A percentile compares a stretch with the other conserved stretches of the same genome.
Conservation (phyloP, 2,797 vertebrate species). For the Falco concolor region DNA sequence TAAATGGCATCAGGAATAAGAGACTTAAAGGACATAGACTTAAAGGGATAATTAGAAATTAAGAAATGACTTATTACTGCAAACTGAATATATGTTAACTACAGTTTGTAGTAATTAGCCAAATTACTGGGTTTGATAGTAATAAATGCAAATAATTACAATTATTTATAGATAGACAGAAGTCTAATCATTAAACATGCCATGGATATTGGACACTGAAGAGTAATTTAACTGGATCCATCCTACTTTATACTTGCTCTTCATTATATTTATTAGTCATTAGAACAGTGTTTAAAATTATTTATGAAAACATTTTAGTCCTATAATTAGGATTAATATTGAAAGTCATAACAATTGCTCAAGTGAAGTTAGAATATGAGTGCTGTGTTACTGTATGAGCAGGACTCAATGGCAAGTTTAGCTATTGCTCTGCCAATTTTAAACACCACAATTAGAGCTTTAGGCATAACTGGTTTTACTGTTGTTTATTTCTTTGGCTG, state of each 20-base stretch:
- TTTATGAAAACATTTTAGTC: conserved; percentile 37
- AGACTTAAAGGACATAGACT: not conserved
- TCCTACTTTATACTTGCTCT: not conserved
- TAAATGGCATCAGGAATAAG: not conserved
- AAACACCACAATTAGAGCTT: not conserved
- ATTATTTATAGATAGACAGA: conserved; percentile 63
- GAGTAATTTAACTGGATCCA: conserved; percentile 1
- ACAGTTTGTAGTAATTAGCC: conserved; percentile 48
- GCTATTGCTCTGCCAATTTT: not conserved
- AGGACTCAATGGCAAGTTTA: not conserved
- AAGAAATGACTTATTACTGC: conserved; percentile 11
- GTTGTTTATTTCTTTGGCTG: not conserved
- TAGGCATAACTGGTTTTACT: not conserved
- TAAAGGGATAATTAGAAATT: conserved; percentile 5
- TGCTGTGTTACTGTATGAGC: not conserved
- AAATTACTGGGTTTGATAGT: conserved; percentile 47
- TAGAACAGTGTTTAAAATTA: not conserved
- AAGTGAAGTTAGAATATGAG: not conserved
- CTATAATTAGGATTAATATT: conserved; percentile 24
- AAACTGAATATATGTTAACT: conserved; percentile 46
- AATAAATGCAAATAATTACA: conserved; percentile 66
- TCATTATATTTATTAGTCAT: conserved; percentile 11
- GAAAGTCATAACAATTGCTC: not conserved
- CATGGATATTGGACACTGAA: conserved; percentile 12
- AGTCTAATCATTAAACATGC: conserved; percentile 38